Base-by-base conservation (phyloP, 2,113 vertebrate genomes). In the Calyptommatus sinebrachiatus region DNA sequence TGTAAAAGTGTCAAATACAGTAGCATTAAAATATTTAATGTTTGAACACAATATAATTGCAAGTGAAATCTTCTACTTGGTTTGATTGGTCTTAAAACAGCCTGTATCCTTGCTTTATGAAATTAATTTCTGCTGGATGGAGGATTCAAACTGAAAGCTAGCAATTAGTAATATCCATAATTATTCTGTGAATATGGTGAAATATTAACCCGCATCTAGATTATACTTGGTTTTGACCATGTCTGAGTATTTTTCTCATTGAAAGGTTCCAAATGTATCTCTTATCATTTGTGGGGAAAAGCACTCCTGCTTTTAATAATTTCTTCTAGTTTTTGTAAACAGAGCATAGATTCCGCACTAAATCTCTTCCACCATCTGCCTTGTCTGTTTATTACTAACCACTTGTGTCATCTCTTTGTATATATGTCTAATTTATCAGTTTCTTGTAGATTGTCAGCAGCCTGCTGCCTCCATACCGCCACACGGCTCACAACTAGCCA, bases 381-480 rank as follows among this genome's bases (percentile, higher is more conserved):
- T 87, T 88, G 71, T 81, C 80, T 77, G 86, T 94, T 93, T 75
- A 76, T 81, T 70, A 81, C 73, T 81, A 81, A 81, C 79, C 79
- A 91, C 95, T 95, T 93, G 95, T 96, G 95, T 96, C 95, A 92
- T 95, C 95, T 95, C 93, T 96, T 91, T 97, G 97, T 99, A 96
- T 96, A 98, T 97, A 92, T 98, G 96, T 98, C 98, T 99, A 99
- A 99, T 98, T 96, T 97, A 96, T 98, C 97, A 99, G 98, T 99
- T 95, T 99, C 96, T 99, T 93, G 94, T 98, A 99, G 98, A 99
- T 99, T 97, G 97, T 99, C 97, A 98, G 97, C 97, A 99, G 98
- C 94, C 97, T 99, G 95, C 97, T 99, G 96, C 96, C 96, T 96
- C 97, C 97, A 88, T 99, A 98, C 93, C 97, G 96, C 91, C 97